These are phyloP conservation scores for Xestobium rufovillosum DNA, from an alignment of 2,888 invertebrate genomes.

Conservation along the genomic window DNA sequence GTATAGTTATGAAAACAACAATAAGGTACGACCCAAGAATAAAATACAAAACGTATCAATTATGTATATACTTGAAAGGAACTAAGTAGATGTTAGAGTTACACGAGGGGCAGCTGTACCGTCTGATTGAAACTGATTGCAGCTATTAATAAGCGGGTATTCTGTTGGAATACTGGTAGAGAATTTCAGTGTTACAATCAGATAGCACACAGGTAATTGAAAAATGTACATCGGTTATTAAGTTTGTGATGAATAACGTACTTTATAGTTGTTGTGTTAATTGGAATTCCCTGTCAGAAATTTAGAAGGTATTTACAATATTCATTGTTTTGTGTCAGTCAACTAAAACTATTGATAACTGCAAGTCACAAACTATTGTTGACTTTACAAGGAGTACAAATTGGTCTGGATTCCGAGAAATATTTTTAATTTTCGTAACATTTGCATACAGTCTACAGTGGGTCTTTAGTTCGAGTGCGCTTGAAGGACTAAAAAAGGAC, in stretches of 20 bases:
- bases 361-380: too few relatives aligned
- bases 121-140: conserved; percentile 33
- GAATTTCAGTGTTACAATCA: conserved; percentile 26
- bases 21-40: too few relatives aligned
- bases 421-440: too few relatives aligned
- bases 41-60: too few relatives aligned
- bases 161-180: conserved; percentile 16
- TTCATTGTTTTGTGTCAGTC: not conserved
- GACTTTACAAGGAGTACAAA: too few relatives aligned
- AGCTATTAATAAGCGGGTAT: conserved; percentile 31
- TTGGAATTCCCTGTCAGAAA: not conserved
- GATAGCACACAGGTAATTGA: conserved; percentile 29
- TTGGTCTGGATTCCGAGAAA: too few relatives aligned
- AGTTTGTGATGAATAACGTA: not conserved
- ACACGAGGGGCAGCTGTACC: conserved; percentile 30
- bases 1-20: too few relatives aligned
- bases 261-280: not conserved
- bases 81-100: conserved; percentile 28
- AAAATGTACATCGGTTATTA: conserved; percentile 21
- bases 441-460: too few relatives aligned
- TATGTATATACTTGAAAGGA: conserved; percentile 24
- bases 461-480: too few relatives aligned
- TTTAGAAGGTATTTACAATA: not conserved
- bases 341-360: not conserved
- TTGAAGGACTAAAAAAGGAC: too few relatives aligned